These are phyloP conservation scores for Parnassius orleans DNA, from an alignment of 2,888 invertebrate species.

Conservation along the genomic window DNA sequence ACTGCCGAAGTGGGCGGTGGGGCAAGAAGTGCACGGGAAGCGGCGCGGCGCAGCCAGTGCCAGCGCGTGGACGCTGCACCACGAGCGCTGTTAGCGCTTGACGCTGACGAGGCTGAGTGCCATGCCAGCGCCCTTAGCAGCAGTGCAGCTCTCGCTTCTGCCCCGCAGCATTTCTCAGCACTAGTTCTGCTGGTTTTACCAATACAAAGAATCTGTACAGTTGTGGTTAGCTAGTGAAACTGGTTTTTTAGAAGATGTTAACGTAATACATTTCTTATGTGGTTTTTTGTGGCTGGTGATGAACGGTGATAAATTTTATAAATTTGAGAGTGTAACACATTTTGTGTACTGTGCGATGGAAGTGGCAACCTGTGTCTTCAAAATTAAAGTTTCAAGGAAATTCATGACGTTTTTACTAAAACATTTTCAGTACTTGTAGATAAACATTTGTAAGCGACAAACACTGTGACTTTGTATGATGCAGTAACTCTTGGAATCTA, in stretches of 20 bases:
- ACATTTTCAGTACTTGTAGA: not conserved
- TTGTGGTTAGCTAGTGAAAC: conserved; percentile 32
- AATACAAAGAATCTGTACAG: not conserved
- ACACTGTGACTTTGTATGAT: conserved; percentile 1
- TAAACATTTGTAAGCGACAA: not conserved
- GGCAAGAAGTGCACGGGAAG: conserved; percentile 45
- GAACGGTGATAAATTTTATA: not conserved
- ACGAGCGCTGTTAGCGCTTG: conserved; percentile 84
- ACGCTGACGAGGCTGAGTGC: conserved; percentile 86
- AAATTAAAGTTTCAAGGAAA: not conserved
- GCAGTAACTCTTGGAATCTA: not conserved
- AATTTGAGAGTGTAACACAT: not conserved
- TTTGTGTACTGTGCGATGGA: not conserved
- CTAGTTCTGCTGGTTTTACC: conserved; percentile 19
- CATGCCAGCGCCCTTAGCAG: conserved; percentile 86
- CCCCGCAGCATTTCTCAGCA: conserved; percentile 20
- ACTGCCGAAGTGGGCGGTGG: conserved; percentile 89
- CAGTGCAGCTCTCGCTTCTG: conserved; percentile 37
- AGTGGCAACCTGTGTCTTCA: conserved; percentile 1
- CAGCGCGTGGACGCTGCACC: conserved; percentile 43
- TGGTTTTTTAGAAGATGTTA: conserved; percentile 32
- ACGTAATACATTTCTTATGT: not conserved
- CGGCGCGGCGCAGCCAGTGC: conserved; percentile 44
- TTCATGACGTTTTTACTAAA: conserved; percentile 1
- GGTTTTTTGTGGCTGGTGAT: not conserved